Percentiles rank a stretch among this genome's conserved stretches.
Conservation (phyloP, 2,797 vertebrate species). For the Rhodeus uyekii region DNA sequence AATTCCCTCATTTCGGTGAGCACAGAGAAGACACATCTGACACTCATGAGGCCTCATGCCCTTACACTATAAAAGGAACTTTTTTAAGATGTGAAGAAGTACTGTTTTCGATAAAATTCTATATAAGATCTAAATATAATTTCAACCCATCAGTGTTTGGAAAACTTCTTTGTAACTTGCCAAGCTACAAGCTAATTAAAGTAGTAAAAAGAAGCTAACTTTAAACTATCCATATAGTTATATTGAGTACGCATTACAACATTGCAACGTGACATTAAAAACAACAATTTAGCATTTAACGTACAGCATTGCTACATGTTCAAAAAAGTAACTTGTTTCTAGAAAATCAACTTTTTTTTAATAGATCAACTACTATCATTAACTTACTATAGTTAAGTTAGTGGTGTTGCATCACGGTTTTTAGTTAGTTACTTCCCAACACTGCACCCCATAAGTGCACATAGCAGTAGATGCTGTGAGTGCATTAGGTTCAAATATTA, state of each 20-base stretch:
- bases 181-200: neutral
- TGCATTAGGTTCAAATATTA: neutral
- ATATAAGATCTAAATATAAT: constrained; percentile 12
- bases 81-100: constrained; percentile 21
- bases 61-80: constrained; percentile 21
- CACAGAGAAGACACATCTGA: constrained; percentile 18
- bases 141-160: neutral
- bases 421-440: constrained; percentile 5
- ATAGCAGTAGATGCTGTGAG: neutral
- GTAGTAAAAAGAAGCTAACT: neutral
- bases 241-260: neutral
- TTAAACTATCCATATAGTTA: neutral
- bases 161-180: neutral
- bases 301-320: neutral
- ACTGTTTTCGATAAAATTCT: constrained; percentile 3
- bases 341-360: neutral
- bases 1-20: neutral
- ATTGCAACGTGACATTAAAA: neutral
- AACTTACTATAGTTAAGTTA: neutral
- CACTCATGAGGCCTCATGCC: constrained; percentile 10
- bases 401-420: neutral
- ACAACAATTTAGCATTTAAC: neutral
- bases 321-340: neutral
- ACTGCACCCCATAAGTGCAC: neutral
- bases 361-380: neutral